Conservation (phyloP, 2,113 vertebrate genomes). For the Tretioscincus oriximinensis region DNA sequence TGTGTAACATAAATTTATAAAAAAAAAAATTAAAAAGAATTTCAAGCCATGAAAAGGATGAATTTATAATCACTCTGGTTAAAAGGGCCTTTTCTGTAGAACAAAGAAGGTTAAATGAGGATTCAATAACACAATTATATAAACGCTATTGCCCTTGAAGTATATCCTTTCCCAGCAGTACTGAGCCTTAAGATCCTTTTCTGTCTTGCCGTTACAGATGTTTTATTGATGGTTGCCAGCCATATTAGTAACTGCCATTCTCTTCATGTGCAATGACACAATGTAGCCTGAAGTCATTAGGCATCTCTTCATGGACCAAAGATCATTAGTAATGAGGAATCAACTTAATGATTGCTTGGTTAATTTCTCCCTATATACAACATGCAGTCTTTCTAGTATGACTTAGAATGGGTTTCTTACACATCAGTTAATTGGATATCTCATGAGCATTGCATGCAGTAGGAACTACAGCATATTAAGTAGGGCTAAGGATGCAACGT, state of each 20-base stretch:
- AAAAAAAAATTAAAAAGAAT: neutral
- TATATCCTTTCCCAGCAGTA: constrained; percentile 42
- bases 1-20: too few species aligned
- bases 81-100: constrained; percentile 3
- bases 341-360: constrained; percentile 54
- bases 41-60: constrained; percentile 6
- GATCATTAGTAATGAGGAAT: constrained; percentile 52
- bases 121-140: constrained; percentile 12
- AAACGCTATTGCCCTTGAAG: constrained; percentile 50
- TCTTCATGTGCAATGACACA: constrained; percentile 50
- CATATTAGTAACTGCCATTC: constrained; percentile 58
- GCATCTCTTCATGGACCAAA: constrained; percentile 56
- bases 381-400: constrained; percentile 1
- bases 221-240: constrained; percentile 55
- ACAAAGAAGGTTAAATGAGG: neutral
- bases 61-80: constrained; percentile 40
- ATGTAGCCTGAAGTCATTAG: constrained; percentile 58
- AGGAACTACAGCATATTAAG: neutral
- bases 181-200: constrained; percentile 37
- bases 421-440: neutral
- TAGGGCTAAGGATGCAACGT: neutral
- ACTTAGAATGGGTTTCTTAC: constrained; percentile 11
- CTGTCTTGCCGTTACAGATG: constrained; percentile 45
- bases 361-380: constrained; percentile 56
- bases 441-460: neutral